Evolutionary conservation across 2,888 invertebrate genomes (phyloP), one percentile per base, ranked within the genome.

Genomic region (Spilosoma lubricipeda): DNA sequence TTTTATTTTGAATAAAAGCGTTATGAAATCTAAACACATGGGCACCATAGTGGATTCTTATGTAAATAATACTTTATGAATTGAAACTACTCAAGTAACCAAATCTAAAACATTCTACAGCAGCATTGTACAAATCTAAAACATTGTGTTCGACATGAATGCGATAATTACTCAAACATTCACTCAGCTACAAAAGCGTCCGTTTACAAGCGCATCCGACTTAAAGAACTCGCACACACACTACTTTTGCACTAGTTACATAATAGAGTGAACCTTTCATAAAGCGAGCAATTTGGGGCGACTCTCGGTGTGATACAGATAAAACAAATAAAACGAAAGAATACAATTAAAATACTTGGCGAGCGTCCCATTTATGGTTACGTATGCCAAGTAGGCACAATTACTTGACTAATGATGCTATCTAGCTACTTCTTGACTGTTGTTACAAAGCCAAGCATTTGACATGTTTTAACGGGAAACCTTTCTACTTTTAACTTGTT

Each of bases 231-330:
- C 66, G 65, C 67, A 67, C 67, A 77, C 83, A 75, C 77, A 79
- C 11, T 42, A 80, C 74, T 72, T 68, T 75, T 72, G 70, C 74
- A 52, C 64, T 59, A 82, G 42, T 82, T 84, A 84, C 56, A 30
- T 78, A 82, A 82, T 70, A 69, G 20, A 65, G 71, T 77, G 72
- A 74, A 52, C 74, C 69, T 83, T 80, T 81, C 75, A 75, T 80
- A 80, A 72, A 71, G 64, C n/a, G 11, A 36, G 27, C 73, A 68
- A 72, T 72, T 66, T 48, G 15, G 45, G 33, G 70, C 74, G 52
- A 36, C 59, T 59, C 18, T 67, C 67, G 63, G 70, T 80, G 74
- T 36, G 67, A 72, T 70, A 77, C 68, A 77, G 71, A 68, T 69
- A 70, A 18, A 30, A 71, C 69, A 67, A 63, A 74, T 36, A 71